Evolutionary conservation across 2,113 vertebrate species (phyloP).

Genomic region (Eclectus roratus): DNA sequence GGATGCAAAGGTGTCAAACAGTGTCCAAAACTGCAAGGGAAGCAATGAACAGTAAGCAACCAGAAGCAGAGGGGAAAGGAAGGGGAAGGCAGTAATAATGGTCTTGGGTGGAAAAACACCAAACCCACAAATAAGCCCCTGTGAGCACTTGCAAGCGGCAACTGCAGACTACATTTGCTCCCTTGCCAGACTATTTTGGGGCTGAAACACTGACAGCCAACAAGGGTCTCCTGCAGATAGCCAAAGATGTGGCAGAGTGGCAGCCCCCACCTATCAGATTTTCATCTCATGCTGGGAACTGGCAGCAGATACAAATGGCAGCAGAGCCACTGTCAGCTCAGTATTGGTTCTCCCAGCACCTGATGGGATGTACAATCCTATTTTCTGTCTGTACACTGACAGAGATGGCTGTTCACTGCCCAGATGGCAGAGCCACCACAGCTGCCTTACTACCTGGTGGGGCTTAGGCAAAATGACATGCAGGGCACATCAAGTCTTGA

Average conservation of each 20-base stretch:
- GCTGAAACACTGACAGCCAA: neutral
- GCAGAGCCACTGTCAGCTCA: accelerated
- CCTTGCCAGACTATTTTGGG: neutral
- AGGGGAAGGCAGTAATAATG: neutral
- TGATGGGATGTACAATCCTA: neutral
- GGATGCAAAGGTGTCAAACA: neutral
- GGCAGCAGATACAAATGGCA: neutral
- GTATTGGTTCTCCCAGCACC: neutral
- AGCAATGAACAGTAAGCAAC: neutral
- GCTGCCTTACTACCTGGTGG: neutral
- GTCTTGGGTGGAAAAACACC: neutral
- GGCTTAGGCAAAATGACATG: neutral
- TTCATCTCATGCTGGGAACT: neutral
- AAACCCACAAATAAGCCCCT: neutral
- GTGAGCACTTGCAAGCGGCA: neutral
- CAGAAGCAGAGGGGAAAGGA: neutral
- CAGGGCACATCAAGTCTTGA: neutral
- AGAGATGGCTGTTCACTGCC: neutral
- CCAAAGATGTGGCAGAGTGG: neutral
- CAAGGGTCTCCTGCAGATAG: neutral
- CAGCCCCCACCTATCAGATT: neutral
- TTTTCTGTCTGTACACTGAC: neutral
- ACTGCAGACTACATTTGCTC: neutral
- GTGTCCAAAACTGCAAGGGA: neutral
- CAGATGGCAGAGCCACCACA: neutral